Conservation (phyloP, 2,797 vertebrate species). For the Spinibarbus caldwelli region DNA sequence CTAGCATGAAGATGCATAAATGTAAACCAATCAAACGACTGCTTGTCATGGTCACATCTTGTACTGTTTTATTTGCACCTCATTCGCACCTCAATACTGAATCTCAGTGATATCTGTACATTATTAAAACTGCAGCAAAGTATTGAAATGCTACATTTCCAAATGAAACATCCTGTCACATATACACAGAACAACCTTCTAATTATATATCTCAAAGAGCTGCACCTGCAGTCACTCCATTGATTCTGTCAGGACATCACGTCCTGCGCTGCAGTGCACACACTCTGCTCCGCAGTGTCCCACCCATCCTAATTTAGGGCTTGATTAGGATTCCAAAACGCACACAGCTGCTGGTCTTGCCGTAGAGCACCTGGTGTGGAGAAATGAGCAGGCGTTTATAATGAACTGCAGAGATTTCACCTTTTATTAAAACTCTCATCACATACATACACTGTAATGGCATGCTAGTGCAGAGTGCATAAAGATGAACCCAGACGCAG, state of each 20-base stretch:
- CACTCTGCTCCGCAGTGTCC: slow-evolving; percentile 37
- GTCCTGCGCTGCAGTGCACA: slow-evolving; percentile 36
- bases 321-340: slow-evolving; percentile 54
- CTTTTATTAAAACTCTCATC: slow-evolving; percentile 55
- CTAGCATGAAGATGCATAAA: not conserved
- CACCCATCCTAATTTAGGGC: slow-evolving; percentile 37
- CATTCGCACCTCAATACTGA: not conserved
- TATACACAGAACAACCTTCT: not conserved
- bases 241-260: slow-evolving; percentile 35
- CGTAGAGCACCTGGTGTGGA: slow-evolving; percentile 64
- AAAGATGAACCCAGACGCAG: slow-evolving; percentile 56
- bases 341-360: slow-evolving; percentile 45
- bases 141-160: not conserved
- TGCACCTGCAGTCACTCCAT: slow-evolving; percentile 15
- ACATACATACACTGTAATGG: slow-evolving; percentile 21
- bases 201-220: slow-evolving; percentile 15
- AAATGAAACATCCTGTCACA: not conserved
- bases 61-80: not conserved
- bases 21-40: not conserved
- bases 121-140: not conserved
- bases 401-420: slow-evolving; percentile 67
- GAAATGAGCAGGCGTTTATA: slow-evolving; percentile 25
- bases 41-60: not conserved
- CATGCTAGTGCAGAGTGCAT: slow-evolving; percentile 45
- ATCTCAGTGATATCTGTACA: not conserved